Conservation (phyloP, 2,113 vertebrate genomes). For the Nymphicus hollandicus region DNA sequence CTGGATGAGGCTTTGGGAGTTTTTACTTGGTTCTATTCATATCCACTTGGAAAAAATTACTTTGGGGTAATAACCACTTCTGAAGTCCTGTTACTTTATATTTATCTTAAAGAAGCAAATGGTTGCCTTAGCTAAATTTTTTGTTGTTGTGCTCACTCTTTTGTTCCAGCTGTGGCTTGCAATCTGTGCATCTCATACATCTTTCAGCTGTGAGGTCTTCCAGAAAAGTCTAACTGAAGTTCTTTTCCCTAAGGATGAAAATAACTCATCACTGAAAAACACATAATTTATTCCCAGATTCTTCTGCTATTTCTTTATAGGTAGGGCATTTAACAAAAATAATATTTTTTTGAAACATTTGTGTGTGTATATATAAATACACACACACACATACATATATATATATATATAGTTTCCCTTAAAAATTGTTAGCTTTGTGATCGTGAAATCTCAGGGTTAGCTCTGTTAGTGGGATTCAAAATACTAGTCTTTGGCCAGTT, state of each 20-base stretch:
- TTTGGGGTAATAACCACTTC: neutral
- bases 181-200: fast-evolving
- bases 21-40: neutral
- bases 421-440: neutral
- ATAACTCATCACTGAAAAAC: neutral
- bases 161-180: neutral
- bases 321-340: neutral
- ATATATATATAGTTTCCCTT: neutral
- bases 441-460: neutral
- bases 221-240: neutral
- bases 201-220: neutral
- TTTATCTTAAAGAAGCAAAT: neutral
- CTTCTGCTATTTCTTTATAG: neutral
- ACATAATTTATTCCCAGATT: neutral
- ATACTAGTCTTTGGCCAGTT: neutral
- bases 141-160: neutral
- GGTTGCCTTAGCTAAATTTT: neutral
- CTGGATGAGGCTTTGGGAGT: neutral
- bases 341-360: neutral
- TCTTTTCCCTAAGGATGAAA: neutral
- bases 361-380: too few relatives aligned
- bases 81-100: neutral
- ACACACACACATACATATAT: too few relatives aligned
- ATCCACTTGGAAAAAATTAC: neutral
- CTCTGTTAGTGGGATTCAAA: neutral